Evolutionary conservation across 2,888 invertebrate genomes (phyloP).

Genomic region (Pedicia rivosa): DNA sequence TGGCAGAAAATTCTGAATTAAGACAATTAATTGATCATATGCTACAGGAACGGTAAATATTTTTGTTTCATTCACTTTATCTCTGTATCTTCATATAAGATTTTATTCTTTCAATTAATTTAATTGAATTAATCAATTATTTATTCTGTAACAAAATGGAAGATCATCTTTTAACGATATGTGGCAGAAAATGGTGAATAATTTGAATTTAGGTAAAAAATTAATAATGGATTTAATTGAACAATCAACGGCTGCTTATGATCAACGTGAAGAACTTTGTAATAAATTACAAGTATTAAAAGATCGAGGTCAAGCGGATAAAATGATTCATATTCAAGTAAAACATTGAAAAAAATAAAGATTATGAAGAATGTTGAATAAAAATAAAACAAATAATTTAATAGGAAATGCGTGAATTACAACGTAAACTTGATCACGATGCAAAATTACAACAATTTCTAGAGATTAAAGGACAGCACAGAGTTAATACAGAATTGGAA

Average conservation of each 20-base stretch:
- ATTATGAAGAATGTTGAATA: neutral
- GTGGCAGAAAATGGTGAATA: conserved; percentile 61
- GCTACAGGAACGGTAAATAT: conserved; percentile 51
- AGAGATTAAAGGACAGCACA: conserved; percentile 65
- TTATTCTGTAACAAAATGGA: neutral
- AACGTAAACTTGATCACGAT: conserved; percentile 72
- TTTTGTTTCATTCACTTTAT: too few species aligned
- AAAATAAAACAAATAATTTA: neutral
- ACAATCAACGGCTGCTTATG: conserved; percentile 74
- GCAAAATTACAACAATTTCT: conserved; percentile 71
- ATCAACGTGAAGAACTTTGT: conserved; percentile 70
- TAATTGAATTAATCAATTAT: neutral
- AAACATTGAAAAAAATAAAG: neutral
- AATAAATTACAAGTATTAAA: conserved; percentile 65
- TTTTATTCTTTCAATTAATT: neutral
- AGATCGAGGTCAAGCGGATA: conserved; percentile 59
- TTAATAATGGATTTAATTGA: conserved; percentile 76
- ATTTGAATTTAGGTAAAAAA: conserved; percentile 62
- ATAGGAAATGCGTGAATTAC: conserved; percentile 76
- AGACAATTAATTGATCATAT: conserved; percentile 68
- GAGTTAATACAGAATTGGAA: conserved; percentile 57
- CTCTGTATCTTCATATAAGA: too few species aligned
- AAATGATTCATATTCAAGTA: conserved; percentile 43
- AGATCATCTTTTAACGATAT: conserved; percentile 67
- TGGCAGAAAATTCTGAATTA: conserved; percentile 54